A percentile compares a stretch with the other conserved stretches of the same genome.
Evolutionary conservation across 2,888 invertebrate genomes (phyloP).

Genomic region (Melanotus villosus): DNA sequence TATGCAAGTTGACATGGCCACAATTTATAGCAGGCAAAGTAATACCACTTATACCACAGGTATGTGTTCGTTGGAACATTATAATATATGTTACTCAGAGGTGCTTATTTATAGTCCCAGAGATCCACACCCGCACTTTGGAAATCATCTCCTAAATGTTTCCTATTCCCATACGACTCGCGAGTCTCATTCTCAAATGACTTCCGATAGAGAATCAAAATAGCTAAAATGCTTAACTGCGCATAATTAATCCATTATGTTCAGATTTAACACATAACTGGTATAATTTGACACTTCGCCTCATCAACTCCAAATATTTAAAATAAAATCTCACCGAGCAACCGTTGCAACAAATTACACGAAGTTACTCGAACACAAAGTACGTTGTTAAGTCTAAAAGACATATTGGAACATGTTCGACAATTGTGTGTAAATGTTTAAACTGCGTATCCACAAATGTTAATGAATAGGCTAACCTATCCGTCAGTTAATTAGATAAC

Average conservation of each 20-base stretch:
- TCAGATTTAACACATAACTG: too few relatives aligned
- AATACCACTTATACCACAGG: conserved; percentile 21
- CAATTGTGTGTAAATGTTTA: too few relatives aligned
- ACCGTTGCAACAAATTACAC: too few relatives aligned
- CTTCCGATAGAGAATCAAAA: not conserved
- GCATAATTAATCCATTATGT: not conserved
- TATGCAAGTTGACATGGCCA: conserved; percentile 14
- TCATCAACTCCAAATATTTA: too few relatives aligned
- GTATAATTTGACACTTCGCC: too few relatives aligned
- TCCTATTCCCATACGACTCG: conserved; percentile 9
- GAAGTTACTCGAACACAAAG: too few relatives aligned
- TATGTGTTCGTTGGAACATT: conserved; percentile 22
- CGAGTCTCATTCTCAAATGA: conserved; percentile 14
- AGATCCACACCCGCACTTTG: conserved; percentile 17
- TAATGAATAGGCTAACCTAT: too few relatives aligned
- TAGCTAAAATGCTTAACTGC: not conserved
- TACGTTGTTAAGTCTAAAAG: too few relatives aligned
- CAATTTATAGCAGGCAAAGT: conserved; percentile 17
- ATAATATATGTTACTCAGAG: conserved; percentile 24
- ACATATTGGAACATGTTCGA: too few relatives aligned
- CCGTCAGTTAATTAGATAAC: too few relatives aligned
- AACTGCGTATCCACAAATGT: too few relatives aligned
- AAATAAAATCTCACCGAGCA: too few relatives aligned
- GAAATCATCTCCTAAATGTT: conserved; percentile 23
- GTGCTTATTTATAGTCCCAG: conserved; percentile 24